Evolutionary conservation across 2,113 vertebrate genomes (phyloP), one percentile per base, ranked within the genome.

Genomic region (Antigone vipio): DNA sequence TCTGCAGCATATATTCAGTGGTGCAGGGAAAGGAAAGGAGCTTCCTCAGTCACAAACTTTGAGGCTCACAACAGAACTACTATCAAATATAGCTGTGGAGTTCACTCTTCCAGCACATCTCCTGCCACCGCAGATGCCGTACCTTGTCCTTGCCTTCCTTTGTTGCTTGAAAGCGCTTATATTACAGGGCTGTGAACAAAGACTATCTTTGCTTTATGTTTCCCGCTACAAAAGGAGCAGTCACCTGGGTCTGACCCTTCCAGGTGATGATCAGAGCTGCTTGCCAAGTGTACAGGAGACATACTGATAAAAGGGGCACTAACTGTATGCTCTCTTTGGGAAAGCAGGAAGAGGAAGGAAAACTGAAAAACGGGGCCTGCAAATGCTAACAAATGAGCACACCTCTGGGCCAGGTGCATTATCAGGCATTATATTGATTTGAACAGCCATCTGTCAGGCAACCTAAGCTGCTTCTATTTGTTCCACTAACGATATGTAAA

Each of bases 51-150:
- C 32, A 40, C 24, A 52, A 27, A 63, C 17, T 73, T 23, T 34
- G 47, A 49, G 12, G 53, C 11, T 88, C 12, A 20, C 29, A 53
- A 47, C 11, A 62, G 38, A 55, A 32, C 38, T 78, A 22, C 14
- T 8, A 23, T 44, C 38, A 63, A 22, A 44, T 58, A 30, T 11
- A 56, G 11, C 26, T 53, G 12, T 55, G 50, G 40, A 40, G 32
- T 55, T 85, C 62, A 49, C 19, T 68, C 35, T 60, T 53, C 16
- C 50, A 69, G 17, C 4, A 0, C 29, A 13, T 34, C 27, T 76
- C 30, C 73, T 76, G 56, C 20, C 1, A 1, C 49, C 56, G 35
- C 7, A 62, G 35, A 35, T 76, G 9, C 4, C 0, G 0, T 17
- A 34, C 15, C 30, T 56, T 56, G 30, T 44, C 29, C 19, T 52